Conservation (phyloP, 2,113 vertebrate genomes). For the Malurus alboscapulatus region DNA sequence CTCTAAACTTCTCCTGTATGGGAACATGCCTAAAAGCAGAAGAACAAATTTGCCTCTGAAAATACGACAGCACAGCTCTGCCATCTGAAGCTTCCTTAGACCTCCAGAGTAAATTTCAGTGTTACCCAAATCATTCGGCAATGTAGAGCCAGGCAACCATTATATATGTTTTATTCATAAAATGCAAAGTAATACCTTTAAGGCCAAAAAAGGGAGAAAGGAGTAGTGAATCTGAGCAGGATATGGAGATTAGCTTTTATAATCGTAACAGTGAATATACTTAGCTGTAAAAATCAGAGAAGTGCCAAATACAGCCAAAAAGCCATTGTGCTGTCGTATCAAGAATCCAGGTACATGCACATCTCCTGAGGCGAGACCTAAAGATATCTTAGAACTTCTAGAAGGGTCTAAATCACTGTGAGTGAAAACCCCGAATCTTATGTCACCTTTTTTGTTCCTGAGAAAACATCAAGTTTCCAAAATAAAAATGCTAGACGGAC, state of each 20-base stretch:
- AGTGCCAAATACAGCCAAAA: neutral
- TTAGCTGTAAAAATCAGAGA: neutral
- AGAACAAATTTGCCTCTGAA: neutral
- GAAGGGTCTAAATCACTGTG: neutral
- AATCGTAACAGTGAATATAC: neutral
- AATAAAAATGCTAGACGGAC: neutral
- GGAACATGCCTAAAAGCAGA: neutral
- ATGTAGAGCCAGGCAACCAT: neutral
- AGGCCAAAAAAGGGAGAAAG: neutral
- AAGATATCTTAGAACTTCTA: neutral
- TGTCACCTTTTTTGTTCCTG: fast-evolving
- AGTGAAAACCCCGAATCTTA: neutral
- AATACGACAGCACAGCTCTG: neutral
- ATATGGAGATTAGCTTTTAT: neutral
- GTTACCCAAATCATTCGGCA: neutral
- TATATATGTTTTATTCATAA: neutral
- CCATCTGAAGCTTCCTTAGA: neutral
- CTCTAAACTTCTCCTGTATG: neutral
- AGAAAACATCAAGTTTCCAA: neutral
- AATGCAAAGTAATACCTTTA: neutral
- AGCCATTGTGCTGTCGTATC: neutral
- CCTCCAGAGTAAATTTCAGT: neutral
- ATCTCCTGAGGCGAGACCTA: neutral
- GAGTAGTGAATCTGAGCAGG: neutral
- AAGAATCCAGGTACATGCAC: neutral